These are phyloP conservation scores for Elymnias hypermnestra DNA, from an alignment of 1,140 invertebrate genomes.

Conservation along the genomic window DNA sequence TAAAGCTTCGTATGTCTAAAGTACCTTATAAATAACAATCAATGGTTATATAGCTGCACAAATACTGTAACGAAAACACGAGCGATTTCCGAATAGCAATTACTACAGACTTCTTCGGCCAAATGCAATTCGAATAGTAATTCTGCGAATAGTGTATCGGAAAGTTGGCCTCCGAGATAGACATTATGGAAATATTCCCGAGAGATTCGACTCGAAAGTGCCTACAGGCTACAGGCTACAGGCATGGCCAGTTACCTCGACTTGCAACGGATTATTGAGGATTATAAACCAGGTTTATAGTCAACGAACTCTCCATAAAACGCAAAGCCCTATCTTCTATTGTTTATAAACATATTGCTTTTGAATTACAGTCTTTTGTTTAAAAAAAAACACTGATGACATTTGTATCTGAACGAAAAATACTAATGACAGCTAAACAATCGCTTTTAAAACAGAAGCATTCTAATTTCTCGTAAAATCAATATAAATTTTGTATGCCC, in stretches of 20 bases:
- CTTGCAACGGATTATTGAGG: slow-evolving; percentile 34
- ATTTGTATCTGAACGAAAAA: too few species aligned
- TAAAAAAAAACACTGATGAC: not conserved
- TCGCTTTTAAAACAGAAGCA: too few species aligned
- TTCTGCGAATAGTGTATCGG: slow-evolving; percentile 21
- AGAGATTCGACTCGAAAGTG: slow-evolving; percentile 29
- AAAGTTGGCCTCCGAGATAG: slow-evolving; percentile 24
- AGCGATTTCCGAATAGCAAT: slow-evolving; percentile 13
- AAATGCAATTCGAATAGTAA: slow-evolving; percentile 26
- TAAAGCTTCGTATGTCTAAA: too few species aligned
- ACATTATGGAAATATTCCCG: slow-evolving; percentile 30
- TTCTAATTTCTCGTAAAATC: too few species aligned
- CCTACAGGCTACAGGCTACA: slow-evolving; percentile 22
- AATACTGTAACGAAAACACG: not conserved
- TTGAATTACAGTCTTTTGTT: not conserved
- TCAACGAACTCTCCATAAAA: slow-evolving; percentile 17
- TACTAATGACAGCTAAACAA: too few species aligned
- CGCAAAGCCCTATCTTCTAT: not conserved
- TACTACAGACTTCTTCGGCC: slow-evolving; percentile 10
- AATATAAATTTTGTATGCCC: too few species aligned
- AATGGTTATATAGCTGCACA: not conserved
- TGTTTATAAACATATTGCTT: not conserved
- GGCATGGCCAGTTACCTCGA: slow-evolving; percentile 12
- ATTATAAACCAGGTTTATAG: slow-evolving; percentile 58
- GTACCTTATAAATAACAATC: too few species aligned